phyloP scores from a whole-genome alignment of 2,888 invertebrate genomes.

The Hecatera dysodea region DNA sequence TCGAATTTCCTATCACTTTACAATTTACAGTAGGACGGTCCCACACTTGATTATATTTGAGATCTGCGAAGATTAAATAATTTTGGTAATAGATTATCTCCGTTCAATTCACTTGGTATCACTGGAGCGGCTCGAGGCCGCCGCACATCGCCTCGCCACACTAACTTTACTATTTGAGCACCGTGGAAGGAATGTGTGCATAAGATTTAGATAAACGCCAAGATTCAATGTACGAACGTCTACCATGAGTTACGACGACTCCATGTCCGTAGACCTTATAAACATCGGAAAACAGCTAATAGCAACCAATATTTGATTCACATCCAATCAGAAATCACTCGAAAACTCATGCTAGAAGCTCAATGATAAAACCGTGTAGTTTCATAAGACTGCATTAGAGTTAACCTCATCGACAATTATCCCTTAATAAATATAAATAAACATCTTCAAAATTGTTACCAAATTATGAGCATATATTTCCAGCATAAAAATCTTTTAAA shows the following conservation, averaged over 20 bases:
- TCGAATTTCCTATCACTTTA: conserved; percentile 85
- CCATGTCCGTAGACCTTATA: conserved; percentile 4
- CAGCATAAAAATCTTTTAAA: conserved; percentile 87
- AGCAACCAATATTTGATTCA: conserved; percentile 20
- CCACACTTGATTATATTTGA: conserved; percentile 87
- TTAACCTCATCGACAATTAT: conserved; percentile 81
- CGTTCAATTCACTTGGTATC: conserved; percentile 84
- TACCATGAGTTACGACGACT: conserved; percentile 45
- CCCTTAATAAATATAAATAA: conserved; percentile 88
- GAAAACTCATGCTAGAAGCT: conserved; percentile 61
- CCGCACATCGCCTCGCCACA: conserved; percentile 70
- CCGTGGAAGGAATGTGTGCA: conserved; percentile 93
- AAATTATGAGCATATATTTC: conserved; percentile 90
- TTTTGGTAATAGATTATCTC: conserved; percentile 77
- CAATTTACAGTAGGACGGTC: conserved; percentile 89
- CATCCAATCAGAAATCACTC: conserved; percentile 22
- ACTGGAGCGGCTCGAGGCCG: conserved; percentile 75
- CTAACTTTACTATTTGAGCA: conserved; percentile 90
- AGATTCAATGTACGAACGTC: conserved; percentile 63
- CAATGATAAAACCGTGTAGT: conserved; percentile 74
- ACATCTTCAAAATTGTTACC: conserved; percentile 89
- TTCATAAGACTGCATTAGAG: conserved; percentile 81
- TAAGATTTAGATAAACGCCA: conserved; percentile 79
- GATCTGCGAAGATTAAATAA: conserved; percentile 84
- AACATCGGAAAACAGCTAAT: conserved; percentile 37